Evolutionary conservation across 2,888 invertebrate species (phyloP), one percentile per base, ranked within the genome.

Genomic region (Nesidiocoris tenuis): DNA sequence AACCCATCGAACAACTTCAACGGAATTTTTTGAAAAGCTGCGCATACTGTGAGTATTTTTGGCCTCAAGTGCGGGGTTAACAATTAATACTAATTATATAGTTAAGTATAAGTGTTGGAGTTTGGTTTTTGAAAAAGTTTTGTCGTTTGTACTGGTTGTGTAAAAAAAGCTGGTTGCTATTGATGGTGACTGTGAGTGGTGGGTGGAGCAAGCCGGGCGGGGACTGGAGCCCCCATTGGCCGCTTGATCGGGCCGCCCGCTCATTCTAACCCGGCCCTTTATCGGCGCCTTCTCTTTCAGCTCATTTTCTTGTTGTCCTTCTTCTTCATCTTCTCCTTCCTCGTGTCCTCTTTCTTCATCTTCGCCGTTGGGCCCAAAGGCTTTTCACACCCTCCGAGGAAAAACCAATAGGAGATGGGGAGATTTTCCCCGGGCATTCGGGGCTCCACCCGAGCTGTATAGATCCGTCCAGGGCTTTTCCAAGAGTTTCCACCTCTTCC

Each of bases 151-250:
- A n/a, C n/a, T n/a, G n/a, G n/a, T n/a, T n/a, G n/a, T n/a, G n/a
- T n/a, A n/a, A n/a, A n/a, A n/a, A n/a, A n/a, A n/a, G n/a, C n/a
- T n/a, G n/a, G n/a, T n/a, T n/a, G n/a, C n/a, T n/a, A n/a, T n/a
- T n/a, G n/a, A n/a, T n/a, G n/a, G n/a, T n/a, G 5, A 39, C 39
- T 39, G 39, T 3, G 5, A 7, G 39, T 39, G 56, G 67, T 67
- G 67, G 67, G 67, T 22, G 67, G 39, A 55, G 67, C 67, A 17
- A 55, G 55, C 54, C 54, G 17, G 1, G n/a, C 55, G 19, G 56
- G 67, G 9, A 21, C 56, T n/a, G 56, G 19, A 23, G 56, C 56
- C 12, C 70, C 70, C 59, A 70, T 70, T 70, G 70, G 70, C 57
- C 70, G 24, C 12, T 39, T 39, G 39, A 3, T 39, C 39, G 39